A percentile compares a stretch with the other conserved stretches of the same genome.
phyloP scores from a whole-genome alignment of 2,888 invertebrate species.

The Xestia rhomboidea region DNA sequence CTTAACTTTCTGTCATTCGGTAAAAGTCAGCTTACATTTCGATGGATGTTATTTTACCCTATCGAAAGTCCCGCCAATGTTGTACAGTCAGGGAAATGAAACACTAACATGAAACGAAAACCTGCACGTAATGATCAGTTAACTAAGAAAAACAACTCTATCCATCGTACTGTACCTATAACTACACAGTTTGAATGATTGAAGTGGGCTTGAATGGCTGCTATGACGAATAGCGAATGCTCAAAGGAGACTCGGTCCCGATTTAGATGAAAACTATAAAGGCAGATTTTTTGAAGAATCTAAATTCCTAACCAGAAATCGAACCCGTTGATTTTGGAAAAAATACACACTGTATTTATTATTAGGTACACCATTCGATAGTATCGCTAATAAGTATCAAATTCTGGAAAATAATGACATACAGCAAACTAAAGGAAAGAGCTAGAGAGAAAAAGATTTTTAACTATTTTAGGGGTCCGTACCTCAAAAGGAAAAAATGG shows the following conservation, averaged over 20 bases:
- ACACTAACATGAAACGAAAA: conserved; percentile 9
- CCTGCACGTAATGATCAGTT: conserved; percentile 1
- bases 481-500: too few species aligned
- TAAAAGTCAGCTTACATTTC: not conserved
- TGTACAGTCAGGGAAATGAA: conserved; percentile 20
- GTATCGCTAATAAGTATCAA: not conserved
- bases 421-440: not conserved
- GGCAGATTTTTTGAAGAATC: not conserved
- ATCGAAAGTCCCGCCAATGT: not conserved
- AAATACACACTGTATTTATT: not conserved
- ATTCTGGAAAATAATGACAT: too few species aligned
- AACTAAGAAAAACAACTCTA: not conserved
- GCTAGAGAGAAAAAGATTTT: too few species aligned
- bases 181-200: not conserved
- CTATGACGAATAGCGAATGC: not conserved
- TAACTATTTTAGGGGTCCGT: too few species aligned
- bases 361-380: not conserved
- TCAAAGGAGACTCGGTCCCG: not conserved
- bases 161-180: not conserved
- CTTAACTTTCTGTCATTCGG: not conserved
- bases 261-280: not conserved
- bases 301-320: not conserved
- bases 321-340: not conserved
- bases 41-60: not conserved
- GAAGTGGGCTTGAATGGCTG: not conserved